These are phyloP conservation scores for Polymixis lichenea DNA, from an alignment of 2,888 invertebrate species.

Conservation along the genomic window DNA sequence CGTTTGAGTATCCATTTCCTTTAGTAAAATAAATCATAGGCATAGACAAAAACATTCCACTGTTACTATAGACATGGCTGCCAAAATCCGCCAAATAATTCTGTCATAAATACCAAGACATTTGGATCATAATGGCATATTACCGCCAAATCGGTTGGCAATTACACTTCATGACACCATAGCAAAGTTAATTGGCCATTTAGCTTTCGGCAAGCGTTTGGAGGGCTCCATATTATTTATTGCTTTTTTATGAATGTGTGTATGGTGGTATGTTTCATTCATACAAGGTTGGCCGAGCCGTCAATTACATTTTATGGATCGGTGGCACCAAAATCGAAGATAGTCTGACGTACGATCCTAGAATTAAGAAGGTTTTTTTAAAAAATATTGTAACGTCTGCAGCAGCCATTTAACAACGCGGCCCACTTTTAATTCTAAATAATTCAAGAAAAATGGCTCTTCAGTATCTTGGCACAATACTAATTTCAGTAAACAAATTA, in stretches of 20 bases:
- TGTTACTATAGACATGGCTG: slow-evolving; percentile 31
- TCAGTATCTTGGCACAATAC: slow-evolving; percentile 18
- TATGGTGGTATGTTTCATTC: background rate
- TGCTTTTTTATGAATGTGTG: slow-evolving; percentile 52
- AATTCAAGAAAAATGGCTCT: background rate
- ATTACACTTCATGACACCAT: slow-evolving; percentile 66
- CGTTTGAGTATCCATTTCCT: background rate
- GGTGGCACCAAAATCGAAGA: slow-evolving; percentile 25
- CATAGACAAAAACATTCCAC: slow-evolving; percentile 29
- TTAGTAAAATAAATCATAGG: background rate
- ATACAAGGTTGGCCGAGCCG: slow-evolving; percentile 25
- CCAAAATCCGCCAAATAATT: slow-evolving; percentile 50
- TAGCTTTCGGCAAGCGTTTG: slow-evolving; percentile 57
- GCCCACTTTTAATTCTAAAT: background rate
- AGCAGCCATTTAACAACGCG: background rate
- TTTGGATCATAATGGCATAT: slow-evolving; percentile 60
- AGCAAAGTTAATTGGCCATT: slow-evolving; percentile 60
- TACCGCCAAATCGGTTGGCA: slow-evolving; percentile 64
- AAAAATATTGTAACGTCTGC: background rate
- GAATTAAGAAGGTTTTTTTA: background rate
- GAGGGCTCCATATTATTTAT: slow-evolving; percentile 60
- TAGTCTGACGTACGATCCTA: slow-evolving; percentile 16
- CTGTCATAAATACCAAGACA: slow-evolving; percentile 33
- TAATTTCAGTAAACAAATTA: slow-evolving; percentile 27
- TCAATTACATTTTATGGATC: slow-evolving; percentile 35